Evolutionary conservation across 2,888 invertebrate genomes (phyloP).

Genomic region (Oligia latruncula): DNA sequence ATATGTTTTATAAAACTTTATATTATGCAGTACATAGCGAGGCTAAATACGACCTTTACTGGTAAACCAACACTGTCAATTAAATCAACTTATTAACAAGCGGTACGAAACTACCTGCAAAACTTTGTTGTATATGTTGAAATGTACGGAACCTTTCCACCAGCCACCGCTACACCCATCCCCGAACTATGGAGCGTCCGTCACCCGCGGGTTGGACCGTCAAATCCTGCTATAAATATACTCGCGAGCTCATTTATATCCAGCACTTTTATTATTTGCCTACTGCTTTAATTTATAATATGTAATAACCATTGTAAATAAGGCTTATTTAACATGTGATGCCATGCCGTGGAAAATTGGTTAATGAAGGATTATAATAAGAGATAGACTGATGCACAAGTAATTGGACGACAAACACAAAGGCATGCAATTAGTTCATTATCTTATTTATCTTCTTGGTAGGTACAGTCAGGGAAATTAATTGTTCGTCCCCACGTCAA

Average conservation of each 20-base stretch:
- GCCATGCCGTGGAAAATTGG: neutral
- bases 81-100: neutral
- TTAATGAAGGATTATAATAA: neutral
- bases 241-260: conserved; percentile 47
- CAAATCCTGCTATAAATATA: conserved; percentile 61
- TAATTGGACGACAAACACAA: neutral
- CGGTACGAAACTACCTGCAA: neutral
- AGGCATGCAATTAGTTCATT: neutral
- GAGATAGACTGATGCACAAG: too few species aligned
- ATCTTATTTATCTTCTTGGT: neutral
- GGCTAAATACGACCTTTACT: too few species aligned
- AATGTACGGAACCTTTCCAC: conserved; percentile 10
- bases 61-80: neutral
- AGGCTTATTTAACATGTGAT: neutral
- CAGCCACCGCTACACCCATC: neutral
- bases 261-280: conserved; percentile 31
- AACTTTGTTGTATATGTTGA: neutral
- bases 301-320: conserved; percentile 7
- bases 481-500: neutral
- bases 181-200: conserved; percentile 49
- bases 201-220: conserved; percentile 45
- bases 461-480: neutral
- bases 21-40: neutral
- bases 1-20: neutral
- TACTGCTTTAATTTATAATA: conserved; percentile 26